These are phyloP conservation scores for Chlorops oryzae DNA, from an alignment of 1,140 invertebrate species.

Conservation along the genomic window DNA sequence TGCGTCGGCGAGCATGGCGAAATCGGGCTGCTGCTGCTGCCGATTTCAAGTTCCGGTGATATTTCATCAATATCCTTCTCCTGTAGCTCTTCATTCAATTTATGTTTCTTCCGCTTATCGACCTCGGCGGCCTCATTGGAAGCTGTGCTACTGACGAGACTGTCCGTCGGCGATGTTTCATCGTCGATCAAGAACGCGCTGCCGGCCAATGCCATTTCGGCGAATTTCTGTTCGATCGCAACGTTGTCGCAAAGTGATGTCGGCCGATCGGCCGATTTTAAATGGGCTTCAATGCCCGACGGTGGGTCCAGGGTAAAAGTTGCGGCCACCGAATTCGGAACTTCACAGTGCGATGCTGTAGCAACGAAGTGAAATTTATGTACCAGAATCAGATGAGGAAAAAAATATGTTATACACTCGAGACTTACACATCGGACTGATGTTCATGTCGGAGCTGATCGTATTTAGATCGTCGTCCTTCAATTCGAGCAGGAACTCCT, in stretches of 20 bases:
- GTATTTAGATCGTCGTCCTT: slow-evolving; percentile 30
- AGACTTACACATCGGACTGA: slow-evolving; percentile 42
- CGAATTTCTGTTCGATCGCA: slow-evolving; percentile 70
- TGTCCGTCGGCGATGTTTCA: slow-evolving; percentile 74
- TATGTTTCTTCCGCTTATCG: slow-evolving; percentile 46
- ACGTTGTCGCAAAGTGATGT: slow-evolving; percentile 47
- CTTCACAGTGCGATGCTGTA: no score
- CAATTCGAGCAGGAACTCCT: slow-evolving; percentile 30
- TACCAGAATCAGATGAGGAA: no score
- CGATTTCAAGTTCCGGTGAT: slow-evolving; percentile 36
- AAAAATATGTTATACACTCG: no score
- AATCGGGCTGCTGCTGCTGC: slow-evolving; percentile 46
- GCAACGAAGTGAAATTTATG: no score
- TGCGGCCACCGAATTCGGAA: no score
- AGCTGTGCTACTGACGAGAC: slow-evolving; percentile 64
- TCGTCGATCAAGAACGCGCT: slow-evolving; percentile 62
- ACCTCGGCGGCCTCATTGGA: slow-evolving; percentile 53
- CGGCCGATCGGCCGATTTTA: slow-evolving; percentile 26
- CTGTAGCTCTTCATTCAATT: slow-evolving; percentile 38
- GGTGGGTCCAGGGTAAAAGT: no score
- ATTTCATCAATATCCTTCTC: slow-evolving; percentile 45
- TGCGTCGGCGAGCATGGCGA: slow-evolving; percentile 70
- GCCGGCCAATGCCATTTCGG: slow-evolving; percentile 64
- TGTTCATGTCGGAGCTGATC: slow-evolving; percentile 34
- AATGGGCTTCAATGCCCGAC: no score